Base-by-base conservation (phyloP, 64 coral and sea anemone genomes). In the Porites australiensis region DNA sequence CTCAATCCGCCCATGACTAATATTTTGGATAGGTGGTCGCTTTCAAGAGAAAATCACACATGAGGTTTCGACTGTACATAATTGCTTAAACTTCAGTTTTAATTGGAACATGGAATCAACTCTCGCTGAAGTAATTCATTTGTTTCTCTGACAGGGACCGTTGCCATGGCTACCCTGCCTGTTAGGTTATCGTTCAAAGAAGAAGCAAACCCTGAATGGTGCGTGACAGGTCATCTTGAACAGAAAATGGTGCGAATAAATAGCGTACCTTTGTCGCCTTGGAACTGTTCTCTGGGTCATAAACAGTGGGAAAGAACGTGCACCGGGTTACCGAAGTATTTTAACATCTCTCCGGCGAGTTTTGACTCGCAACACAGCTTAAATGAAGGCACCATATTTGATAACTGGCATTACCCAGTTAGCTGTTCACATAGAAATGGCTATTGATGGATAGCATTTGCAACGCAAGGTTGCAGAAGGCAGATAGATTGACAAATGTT, bases 321-420 rank as follows among this genome's bases (percentile, higher is more conserved):
- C 43, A 9, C 5, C 7, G 81, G 81, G 14, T 62, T 22, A 4
- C 7, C 62, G 2, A 15, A 45, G 22, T 45, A 44, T 69, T 16
- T 5, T 65, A 83, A 83, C 44, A 48, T 16, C 9, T 50, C 63
- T 20, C 23, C 69, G 62, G 16, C 19, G 47, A 45, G 60, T 3
- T 84, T 84, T 69, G 62, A 84, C 1, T 60, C 69, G 18, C 19
- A 51, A 3, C 69, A 84, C 8, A 84, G 81, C 15, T 84, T 63
- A 65, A 4, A 61, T 84, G 47, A 84, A 69, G 81, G 81, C 44
- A 84, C 81, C 3, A 51, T 84, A 63, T 84, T 84, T 51, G 81
- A 84, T 49, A 84, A 84, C 37, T 84, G 81, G 81, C 81, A 84
- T 68, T 84, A 84, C 18, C 81, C 81, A 8, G 44, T 84, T 19